Evolutionary conservation across 2,113 vertebrate species (phyloP).

Genomic region (Hippocampus guttulatus): DNA sequence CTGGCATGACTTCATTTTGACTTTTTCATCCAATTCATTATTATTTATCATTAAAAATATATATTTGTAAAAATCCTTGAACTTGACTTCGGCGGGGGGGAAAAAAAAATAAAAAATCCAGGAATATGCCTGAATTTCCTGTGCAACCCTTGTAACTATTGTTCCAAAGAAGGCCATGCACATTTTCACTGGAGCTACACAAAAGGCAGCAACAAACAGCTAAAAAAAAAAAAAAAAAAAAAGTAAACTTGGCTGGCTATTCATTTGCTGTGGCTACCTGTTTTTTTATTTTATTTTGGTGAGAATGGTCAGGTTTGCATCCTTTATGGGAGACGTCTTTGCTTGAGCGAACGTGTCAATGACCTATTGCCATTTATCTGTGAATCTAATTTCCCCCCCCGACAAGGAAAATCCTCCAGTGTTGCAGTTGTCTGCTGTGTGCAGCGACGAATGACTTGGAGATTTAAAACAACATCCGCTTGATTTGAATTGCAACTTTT

Average conservation of each 20-base stretch:
- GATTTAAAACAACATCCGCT: neutral
- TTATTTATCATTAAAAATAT: too few relatives aligned
- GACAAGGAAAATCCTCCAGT: neutral
- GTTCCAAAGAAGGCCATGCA: too few relatives aligned
- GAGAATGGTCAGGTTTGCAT: neutral
- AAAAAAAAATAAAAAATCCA: too few relatives aligned
- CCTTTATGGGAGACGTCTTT: conserved; percentile 11
- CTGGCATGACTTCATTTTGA: too few relatives aligned
- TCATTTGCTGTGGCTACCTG: conserved; percentile 1
- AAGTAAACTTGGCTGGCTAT: neutral
- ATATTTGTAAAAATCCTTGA: too few relatives aligned
- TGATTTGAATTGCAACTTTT: neutral
- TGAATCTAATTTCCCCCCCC: neutral
- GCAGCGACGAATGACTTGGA: neutral
- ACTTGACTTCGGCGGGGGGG: too few relatives aligned
- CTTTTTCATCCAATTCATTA: too few relatives aligned
- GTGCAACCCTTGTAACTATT: too few relatives aligned
- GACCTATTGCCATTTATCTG: conserved; percentile 13
- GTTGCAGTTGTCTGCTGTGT: neutral
- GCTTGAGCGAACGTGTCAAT: conserved; percentile 11
- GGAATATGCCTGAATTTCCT: too few relatives aligned
- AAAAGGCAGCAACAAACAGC: neutral
- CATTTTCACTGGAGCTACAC: too few relatives aligned
- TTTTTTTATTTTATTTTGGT: neutral
- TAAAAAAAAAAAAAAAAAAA: neutral